Evolutionary conservation across 2,113 vertebrate species (phyloP), one percentile per base, ranked within the genome.

Genomic region (Salvelinus sp.): DNA sequence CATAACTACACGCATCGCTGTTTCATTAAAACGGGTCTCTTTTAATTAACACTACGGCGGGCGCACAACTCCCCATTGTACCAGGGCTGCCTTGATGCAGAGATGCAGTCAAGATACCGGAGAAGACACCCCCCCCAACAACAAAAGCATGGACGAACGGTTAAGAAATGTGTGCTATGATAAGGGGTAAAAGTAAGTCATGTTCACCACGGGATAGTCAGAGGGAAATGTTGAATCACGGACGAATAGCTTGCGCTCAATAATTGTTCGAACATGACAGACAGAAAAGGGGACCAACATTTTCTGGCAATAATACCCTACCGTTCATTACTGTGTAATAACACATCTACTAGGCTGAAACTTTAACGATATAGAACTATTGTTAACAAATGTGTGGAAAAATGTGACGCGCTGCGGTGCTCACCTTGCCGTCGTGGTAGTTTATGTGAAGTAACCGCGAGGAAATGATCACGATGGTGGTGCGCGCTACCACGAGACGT

Each of bases 21-120:
- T 82, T 88, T 87, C 83, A 87, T 84, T 85, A 87, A 77, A 84
- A 79, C 70, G 47, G 72, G 58, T 79, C 54, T 44, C 77, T 82
- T 84, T 78, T 83, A 85, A 88, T 86, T 84, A 86, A 82, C 86
- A 79, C 82, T 79, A n/a, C 58, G 68, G 78, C 78, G n/a, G 68
- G 74, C 78, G 66, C 68, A 74, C 80, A 83, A 79, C 78, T 85
- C 84, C 78, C 78, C 72, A 78, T 79, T 80, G 78, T 80, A 76
- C 58, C 74, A 30, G 22, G 70, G 74, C 73, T 82, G 69, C 44
- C 72, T 54, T 63, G 68, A 71, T 71, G 65, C 14, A 3, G 25
- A 71, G 48, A 57, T 27, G n/a, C 23, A 25, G 47, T 71, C 30
- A 33, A 68, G 6, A 33, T 44, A 69, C 18, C 7, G 4, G n/a